Conservation (phyloP, 2,113 vertebrate species). For the Lates calcarifer region DNA sequence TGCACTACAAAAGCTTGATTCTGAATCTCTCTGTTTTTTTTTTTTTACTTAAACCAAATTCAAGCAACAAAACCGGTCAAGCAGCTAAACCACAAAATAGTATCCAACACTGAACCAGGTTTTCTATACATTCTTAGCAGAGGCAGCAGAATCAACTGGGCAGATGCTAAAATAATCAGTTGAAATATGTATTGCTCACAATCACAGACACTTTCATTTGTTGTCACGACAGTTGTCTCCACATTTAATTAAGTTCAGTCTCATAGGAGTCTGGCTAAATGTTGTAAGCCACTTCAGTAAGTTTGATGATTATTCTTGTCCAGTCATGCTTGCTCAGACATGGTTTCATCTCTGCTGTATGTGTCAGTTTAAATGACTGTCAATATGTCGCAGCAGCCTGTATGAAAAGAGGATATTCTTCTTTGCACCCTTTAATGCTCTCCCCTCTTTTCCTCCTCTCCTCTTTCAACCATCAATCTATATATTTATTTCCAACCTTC, state of each 20-base stretch:
- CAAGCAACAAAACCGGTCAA: not conserved
- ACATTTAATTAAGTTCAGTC: constrained; percentile 25
- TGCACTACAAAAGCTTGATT: constrained; percentile 5
- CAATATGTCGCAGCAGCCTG: constrained; percentile 40
- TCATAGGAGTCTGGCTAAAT: constrained; percentile 48
- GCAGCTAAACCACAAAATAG: not conserved
- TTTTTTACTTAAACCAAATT: constrained; percentile 5
- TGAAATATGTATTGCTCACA: constrained; percentile 5
- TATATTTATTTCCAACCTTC: not conserved
- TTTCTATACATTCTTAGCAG: not conserved
- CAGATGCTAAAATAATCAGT: constrained; percentile 14
- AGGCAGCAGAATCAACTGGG: not conserved
- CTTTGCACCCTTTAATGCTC: constrained; percentile 1
- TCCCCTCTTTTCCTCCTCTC: not conserved
- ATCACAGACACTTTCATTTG: constrained; percentile 4
- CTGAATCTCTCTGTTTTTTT: not conserved
- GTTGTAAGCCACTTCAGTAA: constrained; percentile 48
- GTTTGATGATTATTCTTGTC: constrained; percentile 67
- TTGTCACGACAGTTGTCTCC: constrained; percentile 15
- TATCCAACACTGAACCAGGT: constrained; percentile 1
- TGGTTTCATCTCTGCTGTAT: constrained; percentile 61
- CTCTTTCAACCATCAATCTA: constrained; percentile 8
- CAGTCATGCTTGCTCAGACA: constrained; percentile 61
- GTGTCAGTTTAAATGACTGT: constrained; percentile 67
- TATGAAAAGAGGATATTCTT: not conserved